A percentile compares a stretch with the other conserved stretches of the same genome.
Conservation (phyloP, 2,888 invertebrate species). For the Ariolimax columbianus region DNA sequence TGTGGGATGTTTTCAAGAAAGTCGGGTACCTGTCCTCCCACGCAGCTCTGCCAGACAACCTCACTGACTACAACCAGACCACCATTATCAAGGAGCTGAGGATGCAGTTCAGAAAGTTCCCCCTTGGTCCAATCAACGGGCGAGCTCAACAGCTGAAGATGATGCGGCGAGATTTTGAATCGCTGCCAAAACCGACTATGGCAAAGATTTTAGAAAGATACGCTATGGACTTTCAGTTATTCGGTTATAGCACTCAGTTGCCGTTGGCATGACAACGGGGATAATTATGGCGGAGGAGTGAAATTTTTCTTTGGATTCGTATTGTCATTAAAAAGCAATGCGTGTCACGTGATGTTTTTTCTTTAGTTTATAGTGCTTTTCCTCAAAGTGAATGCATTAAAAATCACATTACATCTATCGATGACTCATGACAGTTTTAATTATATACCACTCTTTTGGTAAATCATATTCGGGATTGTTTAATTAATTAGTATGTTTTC, state of each 20-base stretch:
- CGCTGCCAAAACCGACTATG: constrained; percentile 48
- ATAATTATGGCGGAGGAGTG: too few relatives aligned
- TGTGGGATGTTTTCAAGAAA: constrained; percentile 51
- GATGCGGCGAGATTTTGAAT: constrained; percentile 40
- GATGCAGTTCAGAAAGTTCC: constrained; percentile 40
- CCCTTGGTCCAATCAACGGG: constrained; percentile 39
- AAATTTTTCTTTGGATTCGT: too few relatives aligned
- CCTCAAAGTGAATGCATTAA: too few relatives aligned
- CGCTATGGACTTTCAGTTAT: constrained; percentile 49
- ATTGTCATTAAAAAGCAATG: too few relatives aligned
- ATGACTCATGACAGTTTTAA: too few relatives aligned
- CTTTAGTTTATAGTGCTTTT: too few relatives aligned
- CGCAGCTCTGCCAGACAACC: constrained; percentile 39
- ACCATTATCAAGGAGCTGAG: constrained; percentile 45
- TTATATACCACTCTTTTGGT: too few relatives aligned
- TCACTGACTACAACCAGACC: constrained; percentile 49
- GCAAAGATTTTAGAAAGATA: constrained; percentile 47
- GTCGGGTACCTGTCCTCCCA: constrained; percentile 44
- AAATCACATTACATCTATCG: too few relatives aligned
- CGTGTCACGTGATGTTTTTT: too few relatives aligned
- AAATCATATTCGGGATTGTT: too few relatives aligned
- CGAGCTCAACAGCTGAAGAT: constrained; percentile 49
- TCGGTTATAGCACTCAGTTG: constrained; percentile 44
- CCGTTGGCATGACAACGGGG: constrained; percentile 30
- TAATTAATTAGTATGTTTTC: too few relatives aligned